A percentile compares a stretch with the other conserved stretches of the same genome.
phyloP scores from a whole-genome alignment of 2,113 vertebrate genomes.

The Haliaeetus leucogaster region DNA sequence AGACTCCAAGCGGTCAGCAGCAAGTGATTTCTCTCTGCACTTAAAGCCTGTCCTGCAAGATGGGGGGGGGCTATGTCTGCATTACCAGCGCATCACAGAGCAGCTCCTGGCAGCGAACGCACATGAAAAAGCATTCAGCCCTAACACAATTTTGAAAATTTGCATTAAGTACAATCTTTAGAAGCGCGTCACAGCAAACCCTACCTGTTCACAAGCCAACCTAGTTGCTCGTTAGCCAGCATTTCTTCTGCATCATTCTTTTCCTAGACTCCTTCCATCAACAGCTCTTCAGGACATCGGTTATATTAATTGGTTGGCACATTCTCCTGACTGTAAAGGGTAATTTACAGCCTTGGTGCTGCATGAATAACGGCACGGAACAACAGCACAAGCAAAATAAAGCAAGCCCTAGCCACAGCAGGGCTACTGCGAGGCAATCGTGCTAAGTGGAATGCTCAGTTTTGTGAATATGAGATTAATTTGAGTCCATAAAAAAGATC shows the following conservation, averaged over 20 bases:
- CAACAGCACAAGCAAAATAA: background rate
- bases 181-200: fast-evolving
- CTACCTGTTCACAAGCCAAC: background rate
- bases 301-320: background rate
- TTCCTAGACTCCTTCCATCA: background rate
- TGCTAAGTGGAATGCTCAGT: background rate
- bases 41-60: background rate
- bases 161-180: background rate
- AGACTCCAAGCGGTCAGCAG: fast-evolving
- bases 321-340: background rate
- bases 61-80: fast-evolving
- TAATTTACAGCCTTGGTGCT: background rate
- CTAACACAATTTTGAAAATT: no score
- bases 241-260: background rate
- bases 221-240: background rate
- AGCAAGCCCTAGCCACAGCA: background rate
- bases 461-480: background rate
- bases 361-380: background rate
- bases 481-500: background rate
- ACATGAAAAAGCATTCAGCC: background rate
- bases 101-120: background rate
- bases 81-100: background rate
- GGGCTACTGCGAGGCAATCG: background rate
- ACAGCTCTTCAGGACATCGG: background rate
- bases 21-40: background rate